phyloP scores from a whole-genome alignment of 2,888 invertebrate species.

The Megaustenia siamemsis region DNA sequence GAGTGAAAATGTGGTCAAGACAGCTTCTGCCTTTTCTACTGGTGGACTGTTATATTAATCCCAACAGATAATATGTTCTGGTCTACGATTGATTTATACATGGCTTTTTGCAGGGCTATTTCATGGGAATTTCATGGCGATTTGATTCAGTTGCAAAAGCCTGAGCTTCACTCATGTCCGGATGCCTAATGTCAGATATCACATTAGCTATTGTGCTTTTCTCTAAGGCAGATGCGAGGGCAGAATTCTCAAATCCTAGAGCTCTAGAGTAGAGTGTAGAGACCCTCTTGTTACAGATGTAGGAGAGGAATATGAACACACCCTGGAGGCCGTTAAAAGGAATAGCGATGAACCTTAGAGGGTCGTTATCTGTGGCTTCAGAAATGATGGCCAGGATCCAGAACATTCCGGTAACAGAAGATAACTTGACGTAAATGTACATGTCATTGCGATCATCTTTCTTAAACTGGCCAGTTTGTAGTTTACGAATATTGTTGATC shows the following conservation, averaged over 20 bases:
- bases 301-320: conserved; percentile 12
- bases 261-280: not conserved
- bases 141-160: no score
- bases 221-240: not conserved
- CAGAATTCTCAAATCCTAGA: not conserved
- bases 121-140: no score
- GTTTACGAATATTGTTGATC: conserved; percentile 30
- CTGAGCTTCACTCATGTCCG: no score
- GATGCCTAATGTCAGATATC: not conserved
- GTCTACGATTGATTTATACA: no score
- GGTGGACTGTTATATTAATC: no score
- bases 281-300: conserved; percentile 18
- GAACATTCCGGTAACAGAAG: conserved; percentile 45
- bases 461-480: conserved; percentile 18
- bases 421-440: conserved; percentile 48
- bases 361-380: conserved; percentile 17
- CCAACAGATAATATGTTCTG: no score
- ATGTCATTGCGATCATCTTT: conserved; percentile 31
- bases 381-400: not conserved
- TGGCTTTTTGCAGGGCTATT: no score
- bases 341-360: conserved; percentile 17
- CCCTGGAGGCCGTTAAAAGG: conserved; percentile 6
- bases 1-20: no score
- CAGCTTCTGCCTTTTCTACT: no score
- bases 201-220: not conserved